These are phyloP conservation scores for Cassiopea andromeda DNA, from an alignment of 30 jellyfish, hydroid and myxozoan species.

Conservation along the genomic window DNA sequence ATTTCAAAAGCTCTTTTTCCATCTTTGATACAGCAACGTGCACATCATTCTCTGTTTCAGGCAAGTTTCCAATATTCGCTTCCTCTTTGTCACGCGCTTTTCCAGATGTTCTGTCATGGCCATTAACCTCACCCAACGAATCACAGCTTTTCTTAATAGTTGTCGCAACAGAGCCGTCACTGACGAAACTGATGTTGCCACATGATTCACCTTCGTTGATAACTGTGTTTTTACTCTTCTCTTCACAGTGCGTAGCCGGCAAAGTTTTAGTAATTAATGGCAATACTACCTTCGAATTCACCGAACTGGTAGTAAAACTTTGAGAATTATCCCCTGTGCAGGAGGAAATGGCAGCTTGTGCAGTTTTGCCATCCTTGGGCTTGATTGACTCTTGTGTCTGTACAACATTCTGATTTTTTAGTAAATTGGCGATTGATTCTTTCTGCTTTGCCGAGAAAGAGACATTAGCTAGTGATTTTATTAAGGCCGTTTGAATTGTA, in stretches of 20 bases:
- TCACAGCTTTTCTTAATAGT: constrained; percentile 14
- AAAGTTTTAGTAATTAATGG: background rate
- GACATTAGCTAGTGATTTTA: constrained; percentile 46
- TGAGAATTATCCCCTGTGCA: background rate
- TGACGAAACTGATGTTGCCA: constrained; percentile 35
- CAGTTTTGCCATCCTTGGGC: background rate
- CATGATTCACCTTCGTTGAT: background rate
- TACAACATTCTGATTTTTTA: constrained; percentile 26
- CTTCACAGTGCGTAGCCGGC: background rate
- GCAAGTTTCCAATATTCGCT: background rate
- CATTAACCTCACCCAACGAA: constrained; percentile 24
- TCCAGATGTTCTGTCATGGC: background rate
- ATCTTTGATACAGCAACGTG: background rate
- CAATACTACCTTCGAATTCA: background rate
- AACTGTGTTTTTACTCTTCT: background rate
- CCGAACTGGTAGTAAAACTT: background rate
- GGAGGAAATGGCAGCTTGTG: background rate
- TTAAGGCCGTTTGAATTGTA: constrained; percentile 51
- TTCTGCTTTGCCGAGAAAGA: constrained; percentile 65
- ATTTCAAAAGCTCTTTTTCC: background rate
- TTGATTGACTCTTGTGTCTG: background rate
- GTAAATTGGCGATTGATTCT: constrained; percentile 50
- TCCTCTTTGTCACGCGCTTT: background rate
- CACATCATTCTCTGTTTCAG: background rate
- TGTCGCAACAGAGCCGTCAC: constrained; percentile 28